Evolutionary conservation across 2,113 vertebrate species (phyloP), one percentile per base, ranked within the genome.

Genomic region (Podarcis cretensis): DNA sequence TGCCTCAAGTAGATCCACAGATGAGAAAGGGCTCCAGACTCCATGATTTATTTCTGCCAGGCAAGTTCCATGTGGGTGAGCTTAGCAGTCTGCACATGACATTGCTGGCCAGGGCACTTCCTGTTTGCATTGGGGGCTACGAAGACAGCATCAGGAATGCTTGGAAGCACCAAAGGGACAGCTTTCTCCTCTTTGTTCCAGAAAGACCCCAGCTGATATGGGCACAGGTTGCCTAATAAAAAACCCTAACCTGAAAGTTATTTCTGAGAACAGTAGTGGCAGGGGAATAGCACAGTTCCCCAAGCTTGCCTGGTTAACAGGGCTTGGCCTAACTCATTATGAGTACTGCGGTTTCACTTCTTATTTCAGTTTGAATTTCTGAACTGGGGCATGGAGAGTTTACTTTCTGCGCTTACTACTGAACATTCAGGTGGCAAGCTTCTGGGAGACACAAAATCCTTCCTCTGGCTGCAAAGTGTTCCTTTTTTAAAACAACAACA

Each of bases 321-420:
- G 23, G 23, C 23, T 68, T 68, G 66, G 66, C 23, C 23, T 27
- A 7, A 68, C 23, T 25, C 23, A 68, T 27, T 27, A 9, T 68
- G 23, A 6, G 66, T 68, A 68, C 7, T 27, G 23, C 23, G 6
- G 25, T 25, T 68, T 68, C 66, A 68, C 66, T 18, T 43, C 25
- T 30, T 69, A 27, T 48, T 30, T 84, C 82, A 32, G 1, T 14
- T 12, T 71, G 40, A 40, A 20, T 43, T 71, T 69, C 37, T 71
- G 2, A 32, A 71, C 25, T n/a, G 40, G 37, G 13, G 6, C 37
- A 21, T 69, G 25, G 6, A 43, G 35, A 40, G 54, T 54, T 71
- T 84, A 84, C 27, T 18, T n/a, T 71, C 16, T 30, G 89, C 63
- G 74, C 93, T 92, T 27, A 48, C 6, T 27, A 20, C 18, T 59